A percentile compares a stretch with the other conserved stretches of the same genome.
Conservation (phyloP, 1,140 invertebrate species). For the Drosophila grimshawi region DNA sequence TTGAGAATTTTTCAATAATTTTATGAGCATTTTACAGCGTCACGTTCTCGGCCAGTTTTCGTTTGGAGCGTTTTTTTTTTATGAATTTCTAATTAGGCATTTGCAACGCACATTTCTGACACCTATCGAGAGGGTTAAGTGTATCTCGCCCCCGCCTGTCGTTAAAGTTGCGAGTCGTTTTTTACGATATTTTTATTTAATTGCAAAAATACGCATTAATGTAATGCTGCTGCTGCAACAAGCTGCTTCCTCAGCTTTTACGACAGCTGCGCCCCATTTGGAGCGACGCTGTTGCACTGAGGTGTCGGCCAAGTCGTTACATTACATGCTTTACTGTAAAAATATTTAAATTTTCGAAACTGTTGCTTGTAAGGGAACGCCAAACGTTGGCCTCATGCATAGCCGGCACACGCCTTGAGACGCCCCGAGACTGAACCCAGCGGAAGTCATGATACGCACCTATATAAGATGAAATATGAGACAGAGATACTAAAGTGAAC, state of each 20-base stretch:
- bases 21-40: slow-evolving; percentile 70
- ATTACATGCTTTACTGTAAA: slow-evolving; percentile 55
- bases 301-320: slow-evolving; percentile 62
- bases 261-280: slow-evolving; percentile 54
- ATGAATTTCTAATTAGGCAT: slow-evolving; percentile 77
- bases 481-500: slow-evolving; percentile 6
- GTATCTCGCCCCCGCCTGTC: slow-evolving; percentile 28
- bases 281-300: slow-evolving; percentile 40
- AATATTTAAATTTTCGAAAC: slow-evolving; percentile 57
- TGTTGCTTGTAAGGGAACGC: slow-evolving; percentile 10
- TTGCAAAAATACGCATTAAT: slow-evolving; percentile 65
- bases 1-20: slow-evolving; percentile 68
- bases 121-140: slow-evolving; percentile 62
- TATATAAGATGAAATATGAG: slow-evolving; percentile 12
- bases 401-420: neutral
- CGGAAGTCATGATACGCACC: slow-evolving; percentile 14
- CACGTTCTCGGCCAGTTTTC: slow-evolving; percentile 51
- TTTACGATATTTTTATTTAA: slow-evolving; percentile 79
- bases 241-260: slow-evolving; percentile 37
- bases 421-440: neutral
- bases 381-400: slow-evolving; percentile 14
- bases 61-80: slow-evolving; percentile 37
- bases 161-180: slow-evolving; percentile 59
- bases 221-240: slow-evolving; percentile 26
- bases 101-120: slow-evolving; percentile 73